A percentile compares a stretch with the other conserved stretches of the same genome.
phyloP scores from a whole-genome alignment of 1,140 invertebrate species.

The Nasonia vitripennis region DNA sequence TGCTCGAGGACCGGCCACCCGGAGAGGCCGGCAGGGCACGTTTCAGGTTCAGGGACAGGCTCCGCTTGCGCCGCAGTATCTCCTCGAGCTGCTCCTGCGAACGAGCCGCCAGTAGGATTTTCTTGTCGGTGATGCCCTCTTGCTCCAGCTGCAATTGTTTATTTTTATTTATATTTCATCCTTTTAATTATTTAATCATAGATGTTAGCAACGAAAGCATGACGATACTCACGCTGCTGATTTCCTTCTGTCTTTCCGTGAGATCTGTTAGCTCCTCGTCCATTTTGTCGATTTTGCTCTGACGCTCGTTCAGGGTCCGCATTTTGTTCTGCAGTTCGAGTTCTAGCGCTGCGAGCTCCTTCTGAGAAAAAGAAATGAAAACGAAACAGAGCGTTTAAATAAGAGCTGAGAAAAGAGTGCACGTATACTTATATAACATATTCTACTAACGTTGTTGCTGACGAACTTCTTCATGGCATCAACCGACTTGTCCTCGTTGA shows the following conservation, averaged over 20 bases:
- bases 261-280: conserved; percentile 79
- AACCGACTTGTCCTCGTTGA: conserved; percentile 75
- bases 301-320: conserved; percentile 78
- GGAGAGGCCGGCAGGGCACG: conserved; percentile 66
- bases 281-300: conserved; percentile 78
- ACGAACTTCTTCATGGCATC: conserved; percentile 77
- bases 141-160: conserved; percentile 59
- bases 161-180: neutral
- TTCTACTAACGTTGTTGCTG: conserved; percentile 78
- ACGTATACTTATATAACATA: neutral
- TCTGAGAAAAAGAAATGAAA: conserved; percentile 60
- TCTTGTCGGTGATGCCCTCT: conserved; percentile 70
- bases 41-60: conserved; percentile 69
- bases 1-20: conserved; percentile 57
- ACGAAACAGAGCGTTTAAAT: neutral
- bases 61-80: conserved; percentile 71
- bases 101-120: conserved; percentile 70
- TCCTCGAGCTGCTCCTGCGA: conserved; percentile 75
- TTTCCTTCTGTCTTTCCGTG: conserved; percentile 71
- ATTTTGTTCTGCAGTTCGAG: conserved; percentile 79
- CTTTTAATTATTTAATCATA: neutral
- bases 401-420: neutral
- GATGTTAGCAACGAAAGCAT: neutral
- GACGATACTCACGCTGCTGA: conserved; percentile 67
- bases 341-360: conserved; percentile 80